Evolutionary conservation across 2,797 vertebrate species (phyloP).

Genomic region (Gymnoscopelus braueri): DNA sequence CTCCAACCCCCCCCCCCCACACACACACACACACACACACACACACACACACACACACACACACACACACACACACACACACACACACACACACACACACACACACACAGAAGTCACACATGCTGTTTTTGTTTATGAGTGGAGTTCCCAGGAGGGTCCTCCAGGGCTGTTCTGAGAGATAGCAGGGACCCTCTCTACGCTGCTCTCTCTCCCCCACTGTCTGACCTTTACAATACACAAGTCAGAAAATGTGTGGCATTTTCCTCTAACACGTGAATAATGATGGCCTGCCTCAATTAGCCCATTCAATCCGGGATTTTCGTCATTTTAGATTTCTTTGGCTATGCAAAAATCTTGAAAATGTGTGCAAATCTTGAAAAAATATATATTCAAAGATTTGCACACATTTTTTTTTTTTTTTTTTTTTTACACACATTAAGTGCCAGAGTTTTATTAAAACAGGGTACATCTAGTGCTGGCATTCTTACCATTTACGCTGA

Average conservation of each 20-base stretch:
- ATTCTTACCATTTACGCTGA: too few relatives aligned
- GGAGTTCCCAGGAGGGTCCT: constrained; percentile 52
- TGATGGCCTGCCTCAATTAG: constrained; percentile 40
- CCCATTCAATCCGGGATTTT: too few relatives aligned
- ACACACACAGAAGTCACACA: constrained; percentile 47
- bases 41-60: not conserved
- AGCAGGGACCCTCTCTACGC: constrained; percentile 50
- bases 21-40: not conserved
- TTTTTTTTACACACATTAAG: too few relatives aligned
- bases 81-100: not conserved
- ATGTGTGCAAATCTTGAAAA: too few relatives aligned
- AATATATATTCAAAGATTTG: too few relatives aligned
- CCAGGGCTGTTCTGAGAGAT: constrained; percentile 67
- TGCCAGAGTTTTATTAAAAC: too few relatives aligned
- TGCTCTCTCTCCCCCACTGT: constrained; percentile 47
- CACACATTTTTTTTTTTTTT: too few relatives aligned
- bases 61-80: constrained; percentile 11
- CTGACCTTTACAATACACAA: constrained; percentile 77
- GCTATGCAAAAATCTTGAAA: too few relatives aligned
- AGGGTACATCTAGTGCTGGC: too few relatives aligned
- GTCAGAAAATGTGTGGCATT: constrained; percentile 69
- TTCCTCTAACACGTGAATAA: constrained; percentile 60
- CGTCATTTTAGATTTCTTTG: too few relatives aligned
- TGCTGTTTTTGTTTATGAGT: constrained; percentile 62
- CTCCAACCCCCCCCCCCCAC: too few relatives aligned